Conservation (phyloP, 1,140 invertebrate genomes). For the Hylaeus anthracinus region DNA sequence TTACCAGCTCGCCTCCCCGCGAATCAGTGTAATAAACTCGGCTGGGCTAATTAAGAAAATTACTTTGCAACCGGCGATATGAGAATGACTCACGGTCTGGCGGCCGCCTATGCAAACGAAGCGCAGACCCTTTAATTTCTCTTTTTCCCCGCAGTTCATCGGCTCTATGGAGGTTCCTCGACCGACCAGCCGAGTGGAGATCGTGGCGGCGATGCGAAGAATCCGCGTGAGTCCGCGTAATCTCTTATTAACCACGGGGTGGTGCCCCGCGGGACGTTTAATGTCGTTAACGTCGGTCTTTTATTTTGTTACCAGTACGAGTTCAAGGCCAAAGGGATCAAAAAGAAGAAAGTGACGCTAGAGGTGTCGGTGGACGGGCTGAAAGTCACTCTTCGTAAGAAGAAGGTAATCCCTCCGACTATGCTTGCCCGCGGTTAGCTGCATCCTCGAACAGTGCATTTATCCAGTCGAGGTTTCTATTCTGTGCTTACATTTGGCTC, state of each 20-base stretch:
- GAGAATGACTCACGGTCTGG: constrained; percentile 7
- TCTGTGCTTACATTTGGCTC: too few species aligned
- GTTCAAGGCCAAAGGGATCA: constrained; percentile 98
- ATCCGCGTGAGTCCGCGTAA: constrained; percentile 91
- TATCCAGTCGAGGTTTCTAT: too few species aligned
- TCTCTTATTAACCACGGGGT: constrained; percentile 46
- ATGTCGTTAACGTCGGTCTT: constrained; percentile 36
- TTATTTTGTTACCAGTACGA: constrained; percentile 91
- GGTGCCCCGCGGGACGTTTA: not conserved
- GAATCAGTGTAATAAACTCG: constrained; percentile 13
- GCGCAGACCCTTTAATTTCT: constrained; percentile 19
- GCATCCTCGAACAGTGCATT: too few species aligned
- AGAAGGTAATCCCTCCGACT: constrained; percentile 81
- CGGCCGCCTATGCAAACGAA: constrained; percentile 13
- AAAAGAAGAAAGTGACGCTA: constrained; percentile 98
- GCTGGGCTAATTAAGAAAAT: constrained; percentile 17
- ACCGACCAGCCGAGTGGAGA: constrained; percentile 97
- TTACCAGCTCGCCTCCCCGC: not conserved
- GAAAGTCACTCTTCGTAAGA: constrained; percentile 91
- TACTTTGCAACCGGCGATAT: not conserved
- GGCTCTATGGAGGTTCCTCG: constrained; percentile 97
- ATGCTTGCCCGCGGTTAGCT: too few species aligned
- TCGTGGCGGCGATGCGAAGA: constrained; percentile 98
- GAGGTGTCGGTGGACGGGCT: constrained; percentile 97
- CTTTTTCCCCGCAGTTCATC: constrained; percentile 91